These are phyloP conservation scores for Hydropsyche betteni DNA, from an alignment of 2,888 invertebrate genomes.

Conservation along the genomic window DNA sequence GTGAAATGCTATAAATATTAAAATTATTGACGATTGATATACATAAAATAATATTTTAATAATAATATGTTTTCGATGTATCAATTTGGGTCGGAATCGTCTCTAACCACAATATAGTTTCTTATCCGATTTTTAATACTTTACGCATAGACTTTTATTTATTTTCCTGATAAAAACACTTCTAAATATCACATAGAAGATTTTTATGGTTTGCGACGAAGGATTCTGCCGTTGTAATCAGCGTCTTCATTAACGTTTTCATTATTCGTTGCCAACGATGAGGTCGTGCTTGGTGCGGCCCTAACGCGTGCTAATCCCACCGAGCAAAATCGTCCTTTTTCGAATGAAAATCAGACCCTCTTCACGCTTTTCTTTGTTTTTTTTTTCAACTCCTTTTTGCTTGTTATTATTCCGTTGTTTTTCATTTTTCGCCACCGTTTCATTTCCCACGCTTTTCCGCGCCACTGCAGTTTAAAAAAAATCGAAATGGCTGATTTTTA, in stretches of 20 bases:
- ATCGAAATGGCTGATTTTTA: too few relatives aligned
- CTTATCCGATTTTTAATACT: too few relatives aligned
- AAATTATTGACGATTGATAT: too few relatives aligned
- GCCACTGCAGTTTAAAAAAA: neutral
- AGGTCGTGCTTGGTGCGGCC: constrained; percentile 4
- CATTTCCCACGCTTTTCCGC: constrained; percentile 17
- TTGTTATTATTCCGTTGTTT: neutral
- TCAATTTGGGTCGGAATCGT: too few relatives aligned
- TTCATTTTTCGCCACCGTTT: neutral
- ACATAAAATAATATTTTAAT: too few relatives aligned
- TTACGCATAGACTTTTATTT: constrained; percentile 7
- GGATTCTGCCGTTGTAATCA: constrained; percentile 34
- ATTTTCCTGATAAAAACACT: constrained; percentile 24
- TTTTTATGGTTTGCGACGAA: constrained; percentile 35
- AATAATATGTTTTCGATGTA: too few relatives aligned
- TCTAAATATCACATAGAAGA: neutral
- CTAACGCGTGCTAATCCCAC: constrained; percentile 37
- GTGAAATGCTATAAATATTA: too few relatives aligned
- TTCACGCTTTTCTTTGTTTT: constrained; percentile 21
- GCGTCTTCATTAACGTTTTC: constrained; percentile 42
- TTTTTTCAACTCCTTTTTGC: neutral
- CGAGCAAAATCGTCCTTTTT: neutral
- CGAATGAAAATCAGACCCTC: constrained; percentile 15
- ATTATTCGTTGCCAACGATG: constrained; percentile 21
- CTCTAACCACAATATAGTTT: too few relatives aligned